Base-by-base conservation (phyloP, 2,797 vertebrate species). In the Epinephelus coioides region DNA sequence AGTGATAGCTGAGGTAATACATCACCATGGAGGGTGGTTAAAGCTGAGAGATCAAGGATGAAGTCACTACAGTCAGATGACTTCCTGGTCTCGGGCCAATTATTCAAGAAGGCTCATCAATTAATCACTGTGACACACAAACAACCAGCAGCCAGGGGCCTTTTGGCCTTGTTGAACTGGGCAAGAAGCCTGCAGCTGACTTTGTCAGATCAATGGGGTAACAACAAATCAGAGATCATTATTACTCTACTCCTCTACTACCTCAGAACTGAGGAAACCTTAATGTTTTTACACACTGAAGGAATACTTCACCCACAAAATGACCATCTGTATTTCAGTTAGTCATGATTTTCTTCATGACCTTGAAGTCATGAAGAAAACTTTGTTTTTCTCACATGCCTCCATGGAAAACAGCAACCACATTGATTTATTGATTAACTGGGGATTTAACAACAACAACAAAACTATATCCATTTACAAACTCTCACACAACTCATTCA, bases 101-200 rank as follows among this genome's bases (percentile, higher is more conserved):
- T 90, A 92, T 90, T 91, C 83, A 88, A 85, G 87, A 88, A 79
- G 86, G 81, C 63, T 91, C 85, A 92, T 93, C 76, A 91, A 93
- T 92, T 87, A 93, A 91, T 89, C 84, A 91, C 72, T 30, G 73
- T 71, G 86, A 91, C 87, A 92, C 82, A 86, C 83, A 84, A 89
- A 89, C 73, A 84, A 89, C 67, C 78, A 83, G 51, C 6, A 25
- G 81, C 79, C 78, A 66, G 68, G 60, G 80, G 84, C 82, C 79
- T 83, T 89, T 89, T 86, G 87, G 88, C 83, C 81, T 73, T 8
- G 1, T 15, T 60, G 82, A 79, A 60, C 63, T 27, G 56, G 59
- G 55, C 60, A 73, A 67, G 51, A 82, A 11, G 50, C 64, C 75
- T 46, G 50, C 34, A 34, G 81, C 73, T 53, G 75, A 81, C 49